Evolutionary conservation across 2,888 invertebrate genomes (phyloP), one percentile per base, ranked within the genome.

Genomic region (Gnatocerus cornutus): DNA sequence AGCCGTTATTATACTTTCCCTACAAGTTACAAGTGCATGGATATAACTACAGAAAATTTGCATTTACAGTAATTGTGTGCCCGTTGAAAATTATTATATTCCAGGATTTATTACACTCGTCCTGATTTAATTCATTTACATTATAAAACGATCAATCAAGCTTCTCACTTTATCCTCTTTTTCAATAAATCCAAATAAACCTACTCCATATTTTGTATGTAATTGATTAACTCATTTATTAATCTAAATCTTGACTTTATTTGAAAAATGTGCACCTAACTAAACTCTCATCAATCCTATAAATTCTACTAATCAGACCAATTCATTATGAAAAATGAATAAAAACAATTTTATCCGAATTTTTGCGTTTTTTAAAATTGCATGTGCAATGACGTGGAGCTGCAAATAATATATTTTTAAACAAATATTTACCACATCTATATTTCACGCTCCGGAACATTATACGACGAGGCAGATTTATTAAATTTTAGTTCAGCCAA

Each of bases 1-100:
- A 73, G 69, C 73, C 59, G 55, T 69, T 73, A 73, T 74, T 70
- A 70, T 66, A 55, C 37, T 43, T 68, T 52, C 45, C 61, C 45
- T 41, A 64, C 53, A 59, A 67, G 43, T 59, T 41, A 64, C 53
- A 59, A 67, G 43, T 59, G 43, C 65, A 21, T 64, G 48, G 65
- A 56, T 50, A 66, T 58, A 33, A 58, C 50, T 16, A 43, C 12
- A 46, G 43, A 66, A 52, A 67, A 67, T 67, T 67, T 59, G 59
- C 67, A 67, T 67, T 67, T 58, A 59, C 67, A 67, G 59, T 67
- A 67, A 67, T 67, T 67, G 58, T 21, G 16, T 50, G 16, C 58
- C 52, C 21, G 39, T 59, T 65, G 61, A 68, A 61, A 68, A 68
- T 53, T 45, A 62, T 62, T 61, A 61, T 61, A 64, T 27, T 27